A percentile compares a stretch with the other conserved stretches of the same genome.
These are phyloP conservation scores for Cantharis lateralis DNA, from an alignment of 2,888 invertebrate genomes.

Conservation along the genomic window DNA sequence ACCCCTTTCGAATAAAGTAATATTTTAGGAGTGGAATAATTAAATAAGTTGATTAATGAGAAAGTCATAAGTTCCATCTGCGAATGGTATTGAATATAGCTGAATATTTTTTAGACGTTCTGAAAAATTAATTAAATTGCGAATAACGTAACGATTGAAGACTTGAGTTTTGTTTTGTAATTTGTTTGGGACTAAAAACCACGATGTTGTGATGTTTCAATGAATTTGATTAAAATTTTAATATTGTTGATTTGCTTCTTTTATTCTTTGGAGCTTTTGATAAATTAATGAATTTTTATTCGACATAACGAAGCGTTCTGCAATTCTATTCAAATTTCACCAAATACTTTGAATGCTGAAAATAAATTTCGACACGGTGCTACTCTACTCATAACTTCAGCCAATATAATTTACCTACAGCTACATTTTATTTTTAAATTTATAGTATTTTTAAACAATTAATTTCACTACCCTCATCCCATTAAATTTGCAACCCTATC, in stretches of 20 bases:
- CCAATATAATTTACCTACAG: constrained; percentile 22
- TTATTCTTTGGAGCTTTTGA: constrained; percentile 40
- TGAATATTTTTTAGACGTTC: constrained; percentile 35
- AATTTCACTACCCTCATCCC: constrained; percentile 33
- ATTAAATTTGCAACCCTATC: constrained; percentile 31
- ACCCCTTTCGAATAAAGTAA: constrained; percentile 33
- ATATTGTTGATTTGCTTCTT: constrained; percentile 51
- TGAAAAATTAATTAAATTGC: constrained; percentile 48
- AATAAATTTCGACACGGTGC: constrained; percentile 15
- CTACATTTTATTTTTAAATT: constrained; percentile 14
- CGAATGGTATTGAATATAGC: constrained; percentile 35
- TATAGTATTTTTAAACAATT: constrained; percentile 23
- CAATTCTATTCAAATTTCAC: constrained; percentile 10
- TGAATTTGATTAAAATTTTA: constrained; percentile 53
- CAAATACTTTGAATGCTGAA: constrained; percentile 5
- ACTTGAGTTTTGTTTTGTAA: constrained; percentile 45
- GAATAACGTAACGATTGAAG: constrained; percentile 36
- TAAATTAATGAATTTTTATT: constrained; percentile 48
- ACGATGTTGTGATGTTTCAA: constrained; percentile 44
- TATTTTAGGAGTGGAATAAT: constrained; percentile 37
- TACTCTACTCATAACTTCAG: constrained; percentile 18
- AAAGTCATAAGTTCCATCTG: constrained; percentile 41
- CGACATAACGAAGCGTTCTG: constrained; percentile 18
- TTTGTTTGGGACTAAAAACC: constrained; percentile 44
- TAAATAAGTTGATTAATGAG: constrained; percentile 41